Conservation (phyloP, 2,888 invertebrate species). For the Euclidia mi region DNA sequence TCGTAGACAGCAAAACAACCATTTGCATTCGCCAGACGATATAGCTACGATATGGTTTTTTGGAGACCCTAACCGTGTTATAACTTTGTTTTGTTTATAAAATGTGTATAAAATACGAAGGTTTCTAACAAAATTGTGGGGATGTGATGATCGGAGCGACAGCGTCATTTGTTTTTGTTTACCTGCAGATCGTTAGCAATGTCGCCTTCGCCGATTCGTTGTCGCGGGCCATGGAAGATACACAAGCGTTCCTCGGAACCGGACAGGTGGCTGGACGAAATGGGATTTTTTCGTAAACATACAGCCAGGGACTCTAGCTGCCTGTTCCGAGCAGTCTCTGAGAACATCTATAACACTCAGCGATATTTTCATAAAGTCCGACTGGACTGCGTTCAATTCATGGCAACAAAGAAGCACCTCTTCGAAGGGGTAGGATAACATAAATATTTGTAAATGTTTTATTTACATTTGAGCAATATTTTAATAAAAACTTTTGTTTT, state of each 20-base stretch:
- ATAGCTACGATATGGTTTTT: constrained; percentile 87
- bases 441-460: constrained; percentile 47
- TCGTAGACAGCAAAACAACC: constrained; percentile 86
- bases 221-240: constrained; percentile 86
- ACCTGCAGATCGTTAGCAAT: constrained; percentile 86
- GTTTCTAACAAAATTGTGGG: constrained; percentile 39
- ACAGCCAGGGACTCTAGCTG: constrained; percentile 97
- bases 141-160: constrained; percentile 50
- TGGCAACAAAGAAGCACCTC: constrained; percentile 91
- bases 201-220: constrained; percentile 85
- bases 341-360: constrained; percentile 94
- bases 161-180: constrained; percentile 88
- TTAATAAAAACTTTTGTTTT: constrained; percentile 74
- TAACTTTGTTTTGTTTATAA: constrained; percentile 29
- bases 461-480: constrained; percentile 31
- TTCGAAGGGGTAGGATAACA: constrained; percentile 90
- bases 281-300: constrained; percentile 96
- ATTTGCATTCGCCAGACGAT: constrained; percentile 81
- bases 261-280: constrained; percentile 94
- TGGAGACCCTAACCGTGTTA: constrained; percentile 27
- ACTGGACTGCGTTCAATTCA: constrained; percentile 93
- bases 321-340: constrained; percentile 96
- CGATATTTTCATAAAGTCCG: constrained; percentile 94
- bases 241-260: constrained; percentile 86
- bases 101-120: constrained; percentile 29